Evolutionary conservation across 2,888 invertebrate genomes (phyloP), one percentile per base, ranked within the genome.

Genomic region (Hesperia comma): DNA sequence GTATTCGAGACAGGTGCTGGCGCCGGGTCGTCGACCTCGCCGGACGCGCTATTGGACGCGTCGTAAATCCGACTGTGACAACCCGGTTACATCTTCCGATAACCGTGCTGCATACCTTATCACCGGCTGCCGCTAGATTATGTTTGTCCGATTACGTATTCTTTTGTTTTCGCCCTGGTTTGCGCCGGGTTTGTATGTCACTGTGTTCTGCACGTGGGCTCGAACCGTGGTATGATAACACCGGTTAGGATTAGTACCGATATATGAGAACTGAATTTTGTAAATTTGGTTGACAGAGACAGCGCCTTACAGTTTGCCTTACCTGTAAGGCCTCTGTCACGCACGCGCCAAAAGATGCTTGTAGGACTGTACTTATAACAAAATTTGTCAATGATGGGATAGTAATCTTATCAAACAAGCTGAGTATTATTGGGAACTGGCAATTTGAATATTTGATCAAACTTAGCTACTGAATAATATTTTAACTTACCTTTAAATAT

Each of bases 1-100:
- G 75, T 77, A 79, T 78, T 79, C 80, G 79, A 80, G 73, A 79
- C 90, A 89, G 88, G 89, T 89, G 88, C 80, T 81, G 73, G 75
- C 74, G 75, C 71, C 80, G 83, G 80, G 72, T 69, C 77, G 83
- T 85, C 66, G 71, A 64, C 64, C 57, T 33, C 86, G 75, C 74
- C 79, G 75, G 74, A 81, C 76, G 74, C 77, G 77, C 74, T 73
- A 81, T 84, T 82, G 78, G 79, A 40, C 46, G 32, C 53, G 17
- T 60, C 60, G 46, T 63, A 57, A 63, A 63, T 57, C 37, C 40
- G 57, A 63, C 57, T 51, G 57, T 56, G 63, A 63, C 63, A 63
- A 63, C 63, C 63, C 63, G 63, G 63, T 63, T 63, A 63, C 63
- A 63, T 63, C 63, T 57, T 63, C 56, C 56, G 63, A 63, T 63